These are phyloP conservation scores for Equus przewalskii DNA, from an alignment of 2,113 vertebrate genomes.

Conservation along the genomic window DNA sequence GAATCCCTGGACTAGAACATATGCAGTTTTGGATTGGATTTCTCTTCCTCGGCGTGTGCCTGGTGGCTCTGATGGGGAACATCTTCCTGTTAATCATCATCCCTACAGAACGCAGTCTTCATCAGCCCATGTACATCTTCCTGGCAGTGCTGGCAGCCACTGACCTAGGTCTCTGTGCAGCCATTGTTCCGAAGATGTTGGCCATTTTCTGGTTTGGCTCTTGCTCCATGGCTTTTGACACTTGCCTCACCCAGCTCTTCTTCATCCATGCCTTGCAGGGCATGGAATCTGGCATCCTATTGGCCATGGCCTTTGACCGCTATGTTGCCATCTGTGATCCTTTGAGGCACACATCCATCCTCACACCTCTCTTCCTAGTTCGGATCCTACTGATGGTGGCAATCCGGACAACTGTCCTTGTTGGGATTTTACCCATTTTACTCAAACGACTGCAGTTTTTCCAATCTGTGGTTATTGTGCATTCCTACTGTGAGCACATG, in stretches of 20 bases:
- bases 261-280: constrained; percentile 80
- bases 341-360: not conserved
- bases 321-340: constrained; percentile 80
- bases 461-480: not conserved
- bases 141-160: constrained; percentile 74
- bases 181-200: constrained; percentile 80
- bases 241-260: constrained; percentile 83
- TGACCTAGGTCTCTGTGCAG: constrained; percentile 74
- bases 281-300: constrained; percentile 73
- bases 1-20: constrained; percentile 78
- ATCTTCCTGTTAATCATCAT: constrained; percentile 72
- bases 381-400: not conserved
- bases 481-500: constrained; percentile 80
- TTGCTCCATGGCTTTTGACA: constrained; percentile 8
- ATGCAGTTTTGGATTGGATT: constrained; percentile 78
- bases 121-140: constrained; percentile 82
- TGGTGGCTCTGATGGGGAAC: constrained; percentile 79
- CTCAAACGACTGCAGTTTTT: constrained; percentile 56
- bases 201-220: constrained; percentile 78
- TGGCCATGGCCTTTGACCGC: constrained; percentile 77
- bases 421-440: constrained; percentile 57
- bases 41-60: constrained; percentile 67
- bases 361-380: not conserved
- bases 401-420: constrained; percentile 1
- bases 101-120: constrained; percentile 62